phyloP scores from a whole-genome alignment of 2,113 vertebrate species.

The Phalacrocorax brasilianus region DNA sequence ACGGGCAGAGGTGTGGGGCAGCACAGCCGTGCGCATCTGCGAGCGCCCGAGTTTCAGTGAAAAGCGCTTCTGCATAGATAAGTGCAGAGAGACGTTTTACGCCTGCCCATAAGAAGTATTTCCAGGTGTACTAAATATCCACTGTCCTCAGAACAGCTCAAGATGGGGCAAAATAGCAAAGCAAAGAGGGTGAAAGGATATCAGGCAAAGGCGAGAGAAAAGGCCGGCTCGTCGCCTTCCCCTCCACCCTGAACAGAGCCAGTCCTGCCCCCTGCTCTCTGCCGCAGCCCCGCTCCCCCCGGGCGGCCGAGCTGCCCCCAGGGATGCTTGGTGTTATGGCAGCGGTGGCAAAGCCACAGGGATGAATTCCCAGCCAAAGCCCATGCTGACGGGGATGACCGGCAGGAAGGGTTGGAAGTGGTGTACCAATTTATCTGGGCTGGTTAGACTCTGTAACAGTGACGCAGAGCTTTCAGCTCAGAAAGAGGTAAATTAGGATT shows the following conservation, averaged over 20 bases:
- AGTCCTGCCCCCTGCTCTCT: neutral
- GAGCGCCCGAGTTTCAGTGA: accelerated
- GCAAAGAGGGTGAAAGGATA: neutral
- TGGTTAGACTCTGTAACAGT: neutral
- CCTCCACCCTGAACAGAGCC: neutral
- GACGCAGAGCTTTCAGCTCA: neutral
- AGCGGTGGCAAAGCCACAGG: neutral
- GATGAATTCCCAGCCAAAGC: neutral
- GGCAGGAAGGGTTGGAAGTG: neutral
- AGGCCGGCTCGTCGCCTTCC: neutral
- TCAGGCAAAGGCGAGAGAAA: neutral
- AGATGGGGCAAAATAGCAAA: neutral
- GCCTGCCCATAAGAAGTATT: neutral
- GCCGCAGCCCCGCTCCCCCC: neutral
- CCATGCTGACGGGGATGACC: neutral
- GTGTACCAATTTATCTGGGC: neutral
- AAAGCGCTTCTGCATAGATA: neutral
- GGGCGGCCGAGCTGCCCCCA: neutral
- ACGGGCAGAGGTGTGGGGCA: accelerated
- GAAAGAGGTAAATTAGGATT: neutral
- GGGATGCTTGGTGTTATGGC: neutral
- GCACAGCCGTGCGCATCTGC: accelerated
- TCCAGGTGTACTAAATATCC: neutral
- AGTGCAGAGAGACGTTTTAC: neutral
- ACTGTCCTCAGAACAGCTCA: neutral